These are phyloP conservation scores for Achatina immaculata DNA, from an alignment of 1,140 invertebrate genomes.

Conservation along the genomic window DNA sequence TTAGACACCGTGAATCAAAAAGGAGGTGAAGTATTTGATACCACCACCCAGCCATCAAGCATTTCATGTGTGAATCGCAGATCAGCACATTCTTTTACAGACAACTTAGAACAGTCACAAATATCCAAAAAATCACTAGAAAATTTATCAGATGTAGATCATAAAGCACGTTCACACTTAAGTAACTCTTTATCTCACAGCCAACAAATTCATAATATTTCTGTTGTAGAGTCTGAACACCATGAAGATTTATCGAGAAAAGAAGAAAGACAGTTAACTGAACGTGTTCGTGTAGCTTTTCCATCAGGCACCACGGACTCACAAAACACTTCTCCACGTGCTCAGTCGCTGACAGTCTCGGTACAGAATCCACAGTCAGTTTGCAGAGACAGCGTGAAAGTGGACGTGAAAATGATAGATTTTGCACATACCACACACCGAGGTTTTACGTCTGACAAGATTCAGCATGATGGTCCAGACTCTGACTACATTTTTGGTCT, in stretches of 20 bases:
- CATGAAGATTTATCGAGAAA: background rate
- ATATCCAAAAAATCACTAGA: background rate
- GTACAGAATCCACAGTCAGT: background rate
- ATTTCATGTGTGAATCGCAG: background rate
- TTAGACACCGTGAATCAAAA: no score
- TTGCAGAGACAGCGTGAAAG: background rate
- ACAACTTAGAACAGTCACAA: background rate
- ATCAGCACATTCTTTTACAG: background rate
- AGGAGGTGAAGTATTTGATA: no score
- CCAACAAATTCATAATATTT: background rate
- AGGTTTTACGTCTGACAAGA: conserved; percentile 75
- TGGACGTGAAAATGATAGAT: conserved; percentile 91
- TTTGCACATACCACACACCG: conserved; percentile 86
- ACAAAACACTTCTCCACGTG: background rate
- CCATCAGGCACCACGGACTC: background rate
- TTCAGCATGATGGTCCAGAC: conserved; percentile 87
- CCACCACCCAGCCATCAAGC: background rate
- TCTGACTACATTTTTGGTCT: conserved; percentile 91
- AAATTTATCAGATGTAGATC: background rate
- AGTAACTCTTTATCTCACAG: background rate
- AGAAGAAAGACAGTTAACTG: background rate
- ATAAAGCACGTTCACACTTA: background rate
- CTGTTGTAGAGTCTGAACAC: background rate
- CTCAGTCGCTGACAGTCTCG: background rate
- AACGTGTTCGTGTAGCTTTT: background rate